phyloP scores from a whole-genome alignment of 2,888 invertebrate species.

The Alentia gelatinosa region DNA sequence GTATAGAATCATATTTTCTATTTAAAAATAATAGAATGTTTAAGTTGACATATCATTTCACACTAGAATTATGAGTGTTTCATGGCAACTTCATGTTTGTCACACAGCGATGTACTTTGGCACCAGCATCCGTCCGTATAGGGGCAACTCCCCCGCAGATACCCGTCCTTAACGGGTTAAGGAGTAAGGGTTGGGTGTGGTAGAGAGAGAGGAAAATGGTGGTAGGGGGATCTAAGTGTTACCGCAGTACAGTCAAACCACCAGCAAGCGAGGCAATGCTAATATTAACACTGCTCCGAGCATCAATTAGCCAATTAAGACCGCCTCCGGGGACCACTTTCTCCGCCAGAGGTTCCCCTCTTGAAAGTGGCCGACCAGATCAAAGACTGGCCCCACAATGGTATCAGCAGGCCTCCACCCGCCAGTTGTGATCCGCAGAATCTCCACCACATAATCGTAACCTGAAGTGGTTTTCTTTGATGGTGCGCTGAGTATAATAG shows the following conservation, averaged over 20 bases:
- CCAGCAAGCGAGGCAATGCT: not conserved
- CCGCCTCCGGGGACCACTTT: not conserved
- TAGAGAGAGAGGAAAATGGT: too few species aligned
- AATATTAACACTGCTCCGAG: not conserved
- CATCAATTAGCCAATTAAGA: conserved; percentile 26
- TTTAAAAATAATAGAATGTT: too few species aligned
- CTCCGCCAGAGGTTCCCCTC: not conserved
- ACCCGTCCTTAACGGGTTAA: too few species aligned
- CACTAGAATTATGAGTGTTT: too few species aligned
- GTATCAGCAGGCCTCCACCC: not conserved
- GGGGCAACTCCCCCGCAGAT: too few species aligned
- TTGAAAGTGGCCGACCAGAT: not conserved
- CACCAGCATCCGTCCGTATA: too few species aligned
- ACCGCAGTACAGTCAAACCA: not conserved
- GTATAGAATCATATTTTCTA: too few species aligned
- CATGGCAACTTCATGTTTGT: too few species aligned
- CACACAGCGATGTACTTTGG: too few species aligned
- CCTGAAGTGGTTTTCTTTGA: not conserved
- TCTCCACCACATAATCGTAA: not conserved
- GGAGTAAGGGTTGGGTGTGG: too few species aligned
- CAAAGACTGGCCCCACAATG: not conserved
- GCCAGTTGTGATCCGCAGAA: not conserved
- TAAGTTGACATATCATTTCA: too few species aligned
- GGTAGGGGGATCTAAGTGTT: not conserved
- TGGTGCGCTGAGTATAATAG: too few species aligned